These are phyloP conservation scores for Drosophila flavopinicola DNA, from an alignment of 2,888 invertebrate species.

Conservation along the genomic window DNA sequence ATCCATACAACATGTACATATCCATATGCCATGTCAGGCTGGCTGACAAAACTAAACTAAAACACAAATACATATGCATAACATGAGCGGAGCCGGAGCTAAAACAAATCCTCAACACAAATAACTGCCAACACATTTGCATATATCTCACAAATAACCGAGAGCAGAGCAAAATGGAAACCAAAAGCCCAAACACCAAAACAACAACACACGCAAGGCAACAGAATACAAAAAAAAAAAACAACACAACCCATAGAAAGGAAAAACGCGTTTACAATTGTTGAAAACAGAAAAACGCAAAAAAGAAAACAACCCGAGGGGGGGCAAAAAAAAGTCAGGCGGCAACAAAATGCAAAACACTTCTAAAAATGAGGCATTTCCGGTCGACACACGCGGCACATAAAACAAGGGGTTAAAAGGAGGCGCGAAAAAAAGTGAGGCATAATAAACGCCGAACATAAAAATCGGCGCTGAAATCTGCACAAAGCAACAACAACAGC, in stretches of 20 bases:
- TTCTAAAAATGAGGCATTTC: constrained; percentile 79
- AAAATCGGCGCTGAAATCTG: constrained; percentile 72
- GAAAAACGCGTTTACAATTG: constrained; percentile 58
- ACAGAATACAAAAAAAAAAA: constrained; percentile 17
- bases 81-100: constrained; percentile 58
- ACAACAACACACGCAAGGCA: constrained; percentile 17
- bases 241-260: constrained; percentile 15
- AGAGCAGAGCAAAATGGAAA: constrained; percentile 55
- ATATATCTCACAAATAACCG: constrained; percentile 69
- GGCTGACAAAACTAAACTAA: constrained; percentile 77
- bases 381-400: constrained; percentile 68
- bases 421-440: constrained; percentile 73
- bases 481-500: constrained; percentile 42
- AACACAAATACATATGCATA: constrained; percentile 77
- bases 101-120: constrained; percentile 77
- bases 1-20: constrained; percentile 59
- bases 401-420: constrained; percentile 59
- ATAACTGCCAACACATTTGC: constrained; percentile 75
- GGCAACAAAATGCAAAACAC: constrained; percentile 76
- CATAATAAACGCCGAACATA: constrained; percentile 68
- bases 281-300: constrained; percentile 19
- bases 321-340: constrained; percentile 41
- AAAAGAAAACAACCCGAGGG: not conserved
- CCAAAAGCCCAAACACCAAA: constrained; percentile 56
- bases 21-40: constrained; percentile 62